These are phyloP conservation scores for Perodicticus potto DNA, from an alignment of 2,797 vertebrate genomes.

Conservation along the genomic window DNA sequence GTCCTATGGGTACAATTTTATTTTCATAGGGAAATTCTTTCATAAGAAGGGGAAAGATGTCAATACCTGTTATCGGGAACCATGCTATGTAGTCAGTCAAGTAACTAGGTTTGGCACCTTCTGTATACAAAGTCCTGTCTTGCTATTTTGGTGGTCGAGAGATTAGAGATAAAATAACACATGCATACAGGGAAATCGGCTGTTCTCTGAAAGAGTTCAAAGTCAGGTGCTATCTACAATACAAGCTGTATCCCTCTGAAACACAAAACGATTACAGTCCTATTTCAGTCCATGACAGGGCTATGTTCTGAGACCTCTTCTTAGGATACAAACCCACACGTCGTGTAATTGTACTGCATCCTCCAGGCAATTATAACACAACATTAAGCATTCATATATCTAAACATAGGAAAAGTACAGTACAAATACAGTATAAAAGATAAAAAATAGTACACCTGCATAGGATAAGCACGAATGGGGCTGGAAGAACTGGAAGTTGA, in stretches of 20 bases:
- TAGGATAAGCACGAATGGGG: not conserved
- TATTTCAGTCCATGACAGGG: not conserved
- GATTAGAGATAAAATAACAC: not conserved
- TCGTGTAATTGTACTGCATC: not conserved
- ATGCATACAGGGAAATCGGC: not conserved
- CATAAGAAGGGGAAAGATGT: not conserved
- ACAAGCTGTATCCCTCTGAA: not conserved
- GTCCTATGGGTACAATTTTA: not conserved
- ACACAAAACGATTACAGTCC: not conserved
- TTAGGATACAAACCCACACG: too few relatives aligned
- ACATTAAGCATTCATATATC: too few relatives aligned
- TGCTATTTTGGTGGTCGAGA: not conserved
- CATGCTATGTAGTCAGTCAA: not conserved
- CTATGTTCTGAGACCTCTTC: not conserved
- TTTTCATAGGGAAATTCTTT: slow-evolving; percentile 23
- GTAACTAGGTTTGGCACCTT: not conserved
- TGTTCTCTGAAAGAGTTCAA: not conserved
- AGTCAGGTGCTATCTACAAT: not conserved
- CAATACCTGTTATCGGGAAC: not conserved
- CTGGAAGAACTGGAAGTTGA: not conserved
- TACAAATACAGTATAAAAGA: not conserved
- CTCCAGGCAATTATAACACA: not conserved
- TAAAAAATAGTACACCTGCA: not conserved
- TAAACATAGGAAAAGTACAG: not conserved
- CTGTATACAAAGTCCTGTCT: not conserved